Evolutionary conservation across 2,888 invertebrate genomes (phyloP).

Genomic region (Epinotia brunnichana): DNA sequence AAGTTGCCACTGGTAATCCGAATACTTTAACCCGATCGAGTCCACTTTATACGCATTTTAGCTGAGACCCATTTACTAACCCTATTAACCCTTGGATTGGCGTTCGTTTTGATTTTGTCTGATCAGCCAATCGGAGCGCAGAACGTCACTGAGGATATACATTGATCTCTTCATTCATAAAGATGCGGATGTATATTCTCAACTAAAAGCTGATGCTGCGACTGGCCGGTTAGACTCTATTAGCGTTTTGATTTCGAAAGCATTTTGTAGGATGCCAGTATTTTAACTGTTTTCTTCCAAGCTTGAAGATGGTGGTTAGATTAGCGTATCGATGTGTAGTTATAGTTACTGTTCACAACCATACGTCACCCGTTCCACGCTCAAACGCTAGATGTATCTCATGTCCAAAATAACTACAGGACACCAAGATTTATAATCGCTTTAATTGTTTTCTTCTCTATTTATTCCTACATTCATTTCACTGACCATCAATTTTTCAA

Average conservation of each 20-base stretch:
- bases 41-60: slow-evolving; percentile 68
- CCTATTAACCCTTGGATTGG: slow-evolving; percentile 49
- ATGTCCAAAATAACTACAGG: slow-evolving; percentile 23
- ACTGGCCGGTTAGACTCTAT: not conserved
- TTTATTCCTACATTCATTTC: slow-evolving; percentile 15
- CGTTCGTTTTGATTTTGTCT: slow-evolving; percentile 46
- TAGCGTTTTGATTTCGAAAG: slow-evolving; percentile 26
- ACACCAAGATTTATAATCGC: slow-evolving; percentile 11
- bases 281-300: slow-evolving; percentile 52
- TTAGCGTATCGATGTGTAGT: slow-evolving; percentile 39
- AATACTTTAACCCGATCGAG: slow-evolving; percentile 71
- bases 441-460: slow-evolving; percentile 32
- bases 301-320: slow-evolving; percentile 46
- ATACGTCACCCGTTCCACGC: slow-evolving; percentile 28
- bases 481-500: slow-evolving; percentile 8
- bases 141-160: not conserved
- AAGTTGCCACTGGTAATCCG: slow-evolving; percentile 94
- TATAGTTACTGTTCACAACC: slow-evolving; percentile 28
- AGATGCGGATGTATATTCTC: not conserved
- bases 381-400: slow-evolving; percentile 9
- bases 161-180: not conserved
- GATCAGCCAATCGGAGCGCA: not conserved
- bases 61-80: slow-evolving; percentile 57
- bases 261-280: slow-evolving; percentile 47
- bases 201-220: not conserved